Evolutionary conservation across 2,113 vertebrate genomes (phyloP), one percentile per base, ranked within the genome.

Genomic region (Brachyhypopomus occidentalis): DNA sequence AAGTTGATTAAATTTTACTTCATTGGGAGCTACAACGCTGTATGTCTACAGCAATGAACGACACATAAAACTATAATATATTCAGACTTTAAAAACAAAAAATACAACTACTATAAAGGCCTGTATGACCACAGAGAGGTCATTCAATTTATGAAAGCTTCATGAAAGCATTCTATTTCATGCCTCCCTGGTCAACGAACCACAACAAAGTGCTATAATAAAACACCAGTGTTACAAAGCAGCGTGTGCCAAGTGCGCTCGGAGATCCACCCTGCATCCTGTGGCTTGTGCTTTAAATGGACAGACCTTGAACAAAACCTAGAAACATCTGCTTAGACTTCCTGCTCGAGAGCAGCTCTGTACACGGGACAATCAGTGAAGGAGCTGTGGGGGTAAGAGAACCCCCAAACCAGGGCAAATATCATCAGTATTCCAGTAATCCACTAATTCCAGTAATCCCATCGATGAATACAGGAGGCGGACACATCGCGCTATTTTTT

Each of bases 261-360:
- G 6, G 48, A 81, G 71, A 77, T 80, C 77, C 77, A 77, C 77
- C 80, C 83, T 78, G 77, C 55, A 74, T 84, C 85, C 73, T 84
- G 85, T 82, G 79, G 72, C 48, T 55, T 69, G 75, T 19, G 69
- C 79, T 84, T 56, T 77, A 82, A 82, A 82, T 78, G 79, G 75
- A 70, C 78, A 78, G 60, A 77, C 72, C 74, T 69, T 80, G 81
- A 83, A 73, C 70, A 80, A 78, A 83, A 60, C 75, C 59, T 75
- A 69, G 63, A 58, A 79, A 75, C 79, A 82, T 74, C 73, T 82
- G 79, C 74, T 79, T 67, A 19, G 48, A 62, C 75, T 85, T 82
- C 84, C 84, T 75, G 60, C 70, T 59, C 76, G 59, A 45, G 27
- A 67, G 38, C 62, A 70, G 77, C 63, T 34, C 56, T 81, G 79